A percentile compares a stretch with the other conserved stretches of the same genome.
Conservation (phyloP, 2,113 vertebrate genomes). For the Clarias batrachus region DNA sequence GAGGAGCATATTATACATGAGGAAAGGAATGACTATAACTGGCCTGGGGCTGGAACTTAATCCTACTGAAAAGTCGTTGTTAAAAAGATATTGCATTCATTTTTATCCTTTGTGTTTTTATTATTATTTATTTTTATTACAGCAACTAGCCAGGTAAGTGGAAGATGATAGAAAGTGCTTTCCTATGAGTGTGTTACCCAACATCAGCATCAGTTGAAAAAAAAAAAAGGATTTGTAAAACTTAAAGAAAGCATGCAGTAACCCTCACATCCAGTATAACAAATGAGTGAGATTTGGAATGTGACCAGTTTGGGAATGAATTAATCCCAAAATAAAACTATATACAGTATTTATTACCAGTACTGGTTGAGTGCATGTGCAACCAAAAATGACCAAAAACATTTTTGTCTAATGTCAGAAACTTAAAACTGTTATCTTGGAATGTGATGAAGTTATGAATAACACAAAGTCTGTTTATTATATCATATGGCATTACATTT, state of each 20-base stretch:
- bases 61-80: not conserved
- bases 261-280: not conserved
- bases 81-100: not conserved
- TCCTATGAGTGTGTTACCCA: not conserved
- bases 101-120: too few species aligned
- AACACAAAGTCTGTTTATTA: not conserved
- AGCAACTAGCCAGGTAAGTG: not conserved
- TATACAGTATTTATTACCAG: not conserved
- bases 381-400: not conserved
- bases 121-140: too few species aligned
- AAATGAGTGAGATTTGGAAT: not conserved
- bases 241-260: not conserved
- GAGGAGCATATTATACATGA: not conserved
- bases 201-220: not conserved
- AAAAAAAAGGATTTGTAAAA: not conserved
- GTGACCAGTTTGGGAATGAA: not conserved
- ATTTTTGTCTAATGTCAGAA: not conserved
- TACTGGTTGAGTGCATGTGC: not conserved
- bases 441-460: not conserved
- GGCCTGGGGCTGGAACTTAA: not conserved
- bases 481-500: not conserved
- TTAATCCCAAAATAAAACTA: not conserved
- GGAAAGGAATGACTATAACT: conserved; percentile 3
- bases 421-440: not conserved
- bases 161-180: not conserved